A percentile compares a stretch with the other conserved stretches of the same genome.
These are phyloP conservation scores for Cheilosia variabilis DNA, from an alignment of 2,888 invertebrate genomes.

Conservation along the genomic window DNA sequence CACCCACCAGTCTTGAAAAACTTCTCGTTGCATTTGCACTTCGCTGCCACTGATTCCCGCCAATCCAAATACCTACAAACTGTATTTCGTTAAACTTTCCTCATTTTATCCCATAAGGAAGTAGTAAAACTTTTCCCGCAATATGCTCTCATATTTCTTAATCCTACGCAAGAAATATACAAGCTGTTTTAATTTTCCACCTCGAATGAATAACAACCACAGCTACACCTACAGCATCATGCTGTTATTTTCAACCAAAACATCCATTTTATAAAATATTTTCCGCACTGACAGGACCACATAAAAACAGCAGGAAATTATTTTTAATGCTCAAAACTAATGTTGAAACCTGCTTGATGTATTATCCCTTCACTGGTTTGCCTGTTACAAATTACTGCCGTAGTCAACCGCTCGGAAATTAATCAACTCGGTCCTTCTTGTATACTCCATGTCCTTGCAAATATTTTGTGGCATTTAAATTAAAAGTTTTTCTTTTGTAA, in stretches of 20 bases:
- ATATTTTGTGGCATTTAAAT: slow-evolving; percentile 46
- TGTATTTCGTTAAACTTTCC: not conserved
- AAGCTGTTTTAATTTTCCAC: slow-evolving; percentile 20
- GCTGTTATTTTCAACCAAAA: not conserved
- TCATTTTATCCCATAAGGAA: not conserved
- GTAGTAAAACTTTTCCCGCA: slow-evolving; percentile 12
- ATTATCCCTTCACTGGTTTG: slow-evolving; percentile 23
- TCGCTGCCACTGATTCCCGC: not conserved
- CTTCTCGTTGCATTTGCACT: not conserved
- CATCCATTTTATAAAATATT: not conserved
- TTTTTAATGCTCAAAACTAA: slow-evolving; percentile 30
- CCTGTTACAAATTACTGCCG: slow-evolving; percentile 14
- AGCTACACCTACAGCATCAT: not conserved
- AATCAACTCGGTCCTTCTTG: slow-evolving; percentile 5
- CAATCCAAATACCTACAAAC: not conserved
- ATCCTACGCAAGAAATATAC: slow-evolving; percentile 25
- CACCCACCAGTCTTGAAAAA: not conserved
- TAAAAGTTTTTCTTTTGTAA: slow-evolving; percentile 8
- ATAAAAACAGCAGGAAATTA: slow-evolving; percentile 7
- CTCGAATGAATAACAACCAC: slow-evolving; percentile 31
- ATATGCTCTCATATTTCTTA: slow-evolving; percentile 18
- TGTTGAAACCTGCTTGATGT: slow-evolving; percentile 20
- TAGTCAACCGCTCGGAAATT: slow-evolving; percentile 15
- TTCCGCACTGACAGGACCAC: not conserved
- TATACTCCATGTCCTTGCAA: not conserved